Evolutionary conservation across 2,797 vertebrate genomes (phyloP).

Genomic region (Sebastes flavidus): DNA sequence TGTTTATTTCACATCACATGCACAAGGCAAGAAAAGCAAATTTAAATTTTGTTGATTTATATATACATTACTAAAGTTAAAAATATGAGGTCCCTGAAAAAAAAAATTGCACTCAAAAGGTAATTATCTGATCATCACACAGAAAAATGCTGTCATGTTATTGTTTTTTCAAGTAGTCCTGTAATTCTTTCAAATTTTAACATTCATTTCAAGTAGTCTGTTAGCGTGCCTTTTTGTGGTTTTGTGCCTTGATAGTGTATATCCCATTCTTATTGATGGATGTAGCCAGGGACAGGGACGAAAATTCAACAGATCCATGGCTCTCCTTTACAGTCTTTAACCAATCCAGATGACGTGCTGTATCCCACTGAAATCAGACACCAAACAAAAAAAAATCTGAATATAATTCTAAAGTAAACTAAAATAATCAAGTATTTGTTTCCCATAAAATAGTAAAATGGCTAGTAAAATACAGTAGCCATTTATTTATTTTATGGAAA

Average conservation of each 20-base stretch:
- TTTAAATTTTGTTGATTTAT: neutral
- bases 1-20: neutral
- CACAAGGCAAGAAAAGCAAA: neutral
- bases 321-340: slow-evolving; percentile 86
- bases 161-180: neutral
- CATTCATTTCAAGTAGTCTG: neutral
- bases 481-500: neutral
- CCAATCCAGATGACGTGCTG: slow-evolving; percentile 81
- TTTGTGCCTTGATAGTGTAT: slow-evolving; percentile 72
- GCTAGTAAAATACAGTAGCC: neutral
- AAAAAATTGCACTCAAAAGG: neutral
- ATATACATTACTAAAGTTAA: neutral
- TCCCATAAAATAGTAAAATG: neutral
- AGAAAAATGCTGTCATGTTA: neutral
- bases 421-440: neutral
- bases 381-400: slow-evolving; percentile 75
- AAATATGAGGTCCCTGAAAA: neutral
- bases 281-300: slow-evolving; percentile 85
- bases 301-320: slow-evolving; percentile 89
- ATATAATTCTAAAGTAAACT: neutral
- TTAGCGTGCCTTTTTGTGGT: slow-evolving; percentile 49
- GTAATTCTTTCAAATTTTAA: neutral
- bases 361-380: slow-evolving; percentile 32
- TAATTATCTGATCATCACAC: neutral
- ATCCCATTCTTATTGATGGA: slow-evolving; percentile 85